Base-by-base conservation (phyloP, 2,888 invertebrate genomes). In the Eustalomyia histrio region DNA sequence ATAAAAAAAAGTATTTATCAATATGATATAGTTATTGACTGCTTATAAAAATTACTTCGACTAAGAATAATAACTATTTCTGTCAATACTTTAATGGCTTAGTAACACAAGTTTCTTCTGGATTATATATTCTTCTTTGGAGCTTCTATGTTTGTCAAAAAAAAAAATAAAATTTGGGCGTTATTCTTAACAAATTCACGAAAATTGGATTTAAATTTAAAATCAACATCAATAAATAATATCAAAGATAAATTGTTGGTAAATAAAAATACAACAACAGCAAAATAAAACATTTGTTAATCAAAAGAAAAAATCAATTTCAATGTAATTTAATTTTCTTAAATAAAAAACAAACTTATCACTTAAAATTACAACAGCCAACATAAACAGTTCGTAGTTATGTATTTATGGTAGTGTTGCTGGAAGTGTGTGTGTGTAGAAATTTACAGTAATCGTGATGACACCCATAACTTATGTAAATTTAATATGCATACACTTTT, bases 401-500 rank as follows among this genome's bases (percentile, higher is more conserved):
- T n/a, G n/a, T n/a, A n/a, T 53, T 65, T 35, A 9, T 65, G 58
- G 24, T 14, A 52, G 4, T n/a, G n/a, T 67, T n/a, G 35, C 16
- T 60, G 58, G 10, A 12, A 18, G 10, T 58, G 16, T 47, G 21
- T 53, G 8, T 65, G 58, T 74, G n/a, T 64, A 16, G 24, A 58
- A 64, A 71, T 76, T 58, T 58, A 78, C 52, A 63, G 58, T 24
- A 69, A 69, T 60, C 53, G 16, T 60, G 76, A 50, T 76, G 69
- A 76, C 69, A 69, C 74, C 69, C 76, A 65, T 69, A 65, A 78
- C 61, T 81, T 76, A 76, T 81, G 76, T 65, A 76, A 76, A 76
- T 74, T 74, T 81, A 29, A 47, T 55, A 53, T 58, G 63, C 55
- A 35, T 69, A 80, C 21, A 10, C 35, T 60, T 76, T 55, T 55